These are phyloP conservation scores for Zoanthus sansibaricus DNA, from an alignment of 92 coral and sea anemone genomes.

Conservation along the genomic window DNA sequence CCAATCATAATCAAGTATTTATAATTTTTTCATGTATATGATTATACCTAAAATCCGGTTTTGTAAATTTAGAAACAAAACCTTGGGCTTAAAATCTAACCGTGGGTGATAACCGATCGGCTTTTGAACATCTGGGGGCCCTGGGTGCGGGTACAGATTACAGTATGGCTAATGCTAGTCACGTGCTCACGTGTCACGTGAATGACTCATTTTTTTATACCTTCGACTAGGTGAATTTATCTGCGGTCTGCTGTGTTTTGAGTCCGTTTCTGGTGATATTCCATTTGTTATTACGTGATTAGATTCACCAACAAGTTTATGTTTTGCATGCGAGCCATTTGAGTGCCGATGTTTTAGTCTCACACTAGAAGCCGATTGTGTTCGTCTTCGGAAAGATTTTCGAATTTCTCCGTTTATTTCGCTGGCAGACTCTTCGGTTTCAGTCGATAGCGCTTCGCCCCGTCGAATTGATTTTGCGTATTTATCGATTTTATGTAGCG, in stretches of 20 bases:
- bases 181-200: slow-evolving; percentile 36
- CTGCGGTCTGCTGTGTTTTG: slow-evolving; percentile 26
- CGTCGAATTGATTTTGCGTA: slow-evolving; percentile 84
- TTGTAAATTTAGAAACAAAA: too few relatives aligned
- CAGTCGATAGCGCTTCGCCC: slow-evolving; percentile 69
- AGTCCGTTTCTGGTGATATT: slow-evolving; percentile 10
- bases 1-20: too few relatives aligned
- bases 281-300: slow-evolving; percentile 31
- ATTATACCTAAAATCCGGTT: too few relatives aligned
- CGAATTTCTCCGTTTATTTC: slow-evolving; percentile 57
- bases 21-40: too few relatives aligned
- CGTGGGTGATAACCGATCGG: too few relatives aligned
- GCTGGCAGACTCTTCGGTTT: slow-evolving; percentile 74
- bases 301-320: slow-evolving; percentile 12
- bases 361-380: slow-evolving; percentile 70
- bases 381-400: slow-evolving; percentile 65
- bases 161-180: neutral
- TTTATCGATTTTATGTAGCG: slow-evolving; percentile 86
- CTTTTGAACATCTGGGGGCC: neutral
- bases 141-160: neutral
- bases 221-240: slow-evolving; percentile 74
- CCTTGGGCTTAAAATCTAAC: too few relatives aligned
- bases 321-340: neutral
- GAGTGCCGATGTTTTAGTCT: slow-evolving; percentile 52
- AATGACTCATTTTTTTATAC: slow-evolving; percentile 60